phyloP scores from a whole-genome alignment of 2,888 invertebrate genomes.

The Gandaritis pyraliata region DNA sequence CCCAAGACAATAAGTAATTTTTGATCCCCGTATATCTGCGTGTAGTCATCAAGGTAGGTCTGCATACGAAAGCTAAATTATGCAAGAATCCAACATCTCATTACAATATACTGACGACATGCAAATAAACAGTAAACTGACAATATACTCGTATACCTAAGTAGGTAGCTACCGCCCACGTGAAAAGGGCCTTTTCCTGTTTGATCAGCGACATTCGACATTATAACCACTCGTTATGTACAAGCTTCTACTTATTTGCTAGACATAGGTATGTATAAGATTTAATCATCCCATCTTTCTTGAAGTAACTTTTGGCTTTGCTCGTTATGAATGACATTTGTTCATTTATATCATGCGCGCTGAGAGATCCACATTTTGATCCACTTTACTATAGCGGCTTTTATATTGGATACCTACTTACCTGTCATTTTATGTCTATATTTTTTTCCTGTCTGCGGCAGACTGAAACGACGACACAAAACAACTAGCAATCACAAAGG shows the following conservation, averaged over 20 bases:
- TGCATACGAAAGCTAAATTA: conserved; percentile 9
- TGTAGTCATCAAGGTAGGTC: background rate
- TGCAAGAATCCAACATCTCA: conserved; percentile 24
- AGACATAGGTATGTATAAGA: no score
- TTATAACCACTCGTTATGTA: background rate
- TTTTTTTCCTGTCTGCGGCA: conserved; percentile 39
- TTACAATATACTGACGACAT: conserved; percentile 18
- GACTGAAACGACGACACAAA: conserved; percentile 54
- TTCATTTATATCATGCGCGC: no score
- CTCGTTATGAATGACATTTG: no score
- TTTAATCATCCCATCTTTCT: no score
- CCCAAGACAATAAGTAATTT: background rate
- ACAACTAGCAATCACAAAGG: conserved; percentile 59
- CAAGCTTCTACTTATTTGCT: no score
- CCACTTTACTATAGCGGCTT: background rate
- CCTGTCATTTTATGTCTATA: background rate
- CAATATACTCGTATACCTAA: conserved; percentile 1
- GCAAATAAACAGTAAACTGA: conserved; percentile 21
- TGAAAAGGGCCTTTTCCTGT: conserved; percentile 16
- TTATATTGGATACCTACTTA: background rate
- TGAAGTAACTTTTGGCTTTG: no score
- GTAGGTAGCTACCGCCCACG: conserved; percentile 14
- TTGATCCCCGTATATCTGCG: background rate
- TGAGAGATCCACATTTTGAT: no score
- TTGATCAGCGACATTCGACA: background rate